Base-by-base conservation (phyloP, 2,797 vertebrate species). In the Epinephelus coioides region DNA sequence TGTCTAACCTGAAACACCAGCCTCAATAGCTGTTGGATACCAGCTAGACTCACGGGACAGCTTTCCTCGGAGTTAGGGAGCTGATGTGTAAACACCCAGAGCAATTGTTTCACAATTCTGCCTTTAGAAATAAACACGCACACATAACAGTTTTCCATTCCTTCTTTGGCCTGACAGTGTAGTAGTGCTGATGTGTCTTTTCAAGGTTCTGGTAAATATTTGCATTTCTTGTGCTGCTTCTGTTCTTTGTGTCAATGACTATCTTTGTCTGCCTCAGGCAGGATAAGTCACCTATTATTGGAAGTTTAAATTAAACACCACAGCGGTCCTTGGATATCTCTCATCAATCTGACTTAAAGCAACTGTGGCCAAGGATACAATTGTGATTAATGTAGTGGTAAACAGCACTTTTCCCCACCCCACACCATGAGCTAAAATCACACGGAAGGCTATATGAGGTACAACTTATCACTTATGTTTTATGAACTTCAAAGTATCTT, bases 1-100 rank as follows among this genome's bases (percentile, higher is more conserved):
- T 79, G 95, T 92, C 76, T 30, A 88, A 95, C 95, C 89, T 89
- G 95, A 90, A 92, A 81, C 87, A 85, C 93, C 78, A 66, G 92
- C 85, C 73, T 59, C 79, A 2, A 17, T 86, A 64, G 82, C 85
- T 69, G 82, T 85, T 87, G 77, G 54, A 83, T 61, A 85, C 66
- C 55, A 21, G 40, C 67, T 66, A 17, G 15, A 80, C 85, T 90
- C 63, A 75, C 77, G 14, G 80, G 62, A 56, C 69, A 18, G 82
- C 83, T 82, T 85, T 81, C 73, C 82, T 60, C 67, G 6, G 60
- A 75, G 82, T 69, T 64, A 51, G 55, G 73, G 62, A 81, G 78
- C 84, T 90, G 79, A 84, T 90, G 86, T 93, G 89, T 92, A 92
- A 95, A 94, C 92, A 94, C 68, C 5, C 49, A 72, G 54, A 67